Base-by-base conservation (phyloP, 2,888 invertebrate species). In the Globia sparganii region DNA sequence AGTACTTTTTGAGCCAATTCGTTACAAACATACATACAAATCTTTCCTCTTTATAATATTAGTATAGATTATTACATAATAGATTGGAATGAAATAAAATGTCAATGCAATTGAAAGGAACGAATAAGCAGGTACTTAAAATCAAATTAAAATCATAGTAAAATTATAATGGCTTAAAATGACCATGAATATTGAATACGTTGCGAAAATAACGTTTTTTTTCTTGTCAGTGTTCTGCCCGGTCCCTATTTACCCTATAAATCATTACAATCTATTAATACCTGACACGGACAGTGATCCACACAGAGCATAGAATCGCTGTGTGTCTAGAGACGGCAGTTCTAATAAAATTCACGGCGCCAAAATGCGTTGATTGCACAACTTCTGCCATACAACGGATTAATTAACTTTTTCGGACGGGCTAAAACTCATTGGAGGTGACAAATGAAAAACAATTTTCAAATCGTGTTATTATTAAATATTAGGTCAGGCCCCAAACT, bases 241-340 rank as follows among this genome's bases (percentile, higher is more conserved):
- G 28, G 11, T 40, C 31, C 9, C 21, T 18, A 28, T 25, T 31
- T 34, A 25, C 8, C 8, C 18, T 28, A 73, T 67, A 65, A 67
- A 68, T 53, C 21, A 66, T 46, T 56, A 61, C 59, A 25, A 40
- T 79, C 65, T 75, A 81, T 72, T 70, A 67, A 70, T 72, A 78
- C 13, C 31, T n/a, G 49, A 34, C 46, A 53, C 70, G 56, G 75
- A 61, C 56, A 53, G 62, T 49, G 75, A 66, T 80, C 77, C 46
- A 73, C 15, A 2, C 31, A 34, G 67, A 53, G 9, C 25, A 49
- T 34, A 9, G 25, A 46, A 31, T 31, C 31, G 21, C 31, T 4
- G 21, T 15, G 25, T 0, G 25, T 11, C 9, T n/a, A 34, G 11
- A 68, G 11, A 34, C 3, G 18, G 0, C 2, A 56, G 53, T 34